Conservation (phyloP, 2,888 invertebrate species). For the Seira musarum region DNA sequence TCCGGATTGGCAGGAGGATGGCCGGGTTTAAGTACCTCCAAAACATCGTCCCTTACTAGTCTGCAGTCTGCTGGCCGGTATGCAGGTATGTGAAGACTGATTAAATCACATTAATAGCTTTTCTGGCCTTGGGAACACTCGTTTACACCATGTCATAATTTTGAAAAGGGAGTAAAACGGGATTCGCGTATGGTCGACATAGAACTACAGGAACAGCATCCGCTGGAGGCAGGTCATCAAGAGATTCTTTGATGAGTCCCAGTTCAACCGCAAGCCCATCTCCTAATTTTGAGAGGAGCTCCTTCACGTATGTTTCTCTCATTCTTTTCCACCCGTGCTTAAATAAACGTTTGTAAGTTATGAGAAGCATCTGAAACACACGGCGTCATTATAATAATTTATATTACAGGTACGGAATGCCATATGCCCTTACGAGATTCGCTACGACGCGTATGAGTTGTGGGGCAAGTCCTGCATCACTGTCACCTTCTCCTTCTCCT, state of each 20-base stretch:
- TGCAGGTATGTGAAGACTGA: constrained; percentile 52
- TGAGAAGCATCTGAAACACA: too few relatives aligned
- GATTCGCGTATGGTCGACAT: constrained; percentile 38
- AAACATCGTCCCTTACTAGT: constrained; percentile 67
- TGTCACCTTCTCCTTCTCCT: constrained; percentile 68
- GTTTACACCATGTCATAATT: too few relatives aligned
- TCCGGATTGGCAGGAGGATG: constrained; percentile 68
- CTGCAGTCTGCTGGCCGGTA: constrained; percentile 68
- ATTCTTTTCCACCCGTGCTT: neutral
- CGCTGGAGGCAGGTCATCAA: constrained; percentile 63
- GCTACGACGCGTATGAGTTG: constrained; percentile 68
- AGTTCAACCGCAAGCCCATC: constrained; percentile 68
- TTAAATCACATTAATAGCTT: too few relatives aligned
- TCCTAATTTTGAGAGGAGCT: constrained; percentile 69
- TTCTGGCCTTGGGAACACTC: neutral
- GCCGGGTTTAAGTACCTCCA: constrained; percentile 67
- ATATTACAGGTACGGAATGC: constrained; percentile 67
- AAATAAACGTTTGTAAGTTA: too few relatives aligned
- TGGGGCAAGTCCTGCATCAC: constrained; percentile 68
- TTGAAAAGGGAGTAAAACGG: constrained; percentile 49
- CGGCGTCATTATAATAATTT: constrained; percentile 4
- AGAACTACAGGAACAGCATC: constrained; percentile 59
- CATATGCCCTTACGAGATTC: constrained; percentile 67
- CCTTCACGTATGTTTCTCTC: constrained; percentile 65
- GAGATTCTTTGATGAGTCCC: constrained; percentile 68